These are phyloP conservation scores for Muntiacus reevesi DNA, from an alignment of 2,113 vertebrate genomes.

Conservation along the genomic window DNA sequence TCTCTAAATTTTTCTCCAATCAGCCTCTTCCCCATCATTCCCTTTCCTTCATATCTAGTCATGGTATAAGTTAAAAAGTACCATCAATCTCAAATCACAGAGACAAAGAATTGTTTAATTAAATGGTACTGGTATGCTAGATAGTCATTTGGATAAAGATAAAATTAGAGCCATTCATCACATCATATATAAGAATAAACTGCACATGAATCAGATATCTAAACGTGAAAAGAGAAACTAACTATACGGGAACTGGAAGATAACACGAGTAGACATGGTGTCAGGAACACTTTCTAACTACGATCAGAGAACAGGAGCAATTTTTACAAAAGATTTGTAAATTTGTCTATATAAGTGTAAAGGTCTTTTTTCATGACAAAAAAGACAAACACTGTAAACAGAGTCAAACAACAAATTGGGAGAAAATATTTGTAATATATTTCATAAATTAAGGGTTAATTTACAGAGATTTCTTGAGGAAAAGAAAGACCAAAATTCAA, in stretches of 20 bases:
- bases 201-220: background rate
- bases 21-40: background rate
- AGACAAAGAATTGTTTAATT: background rate
- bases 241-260: background rate
- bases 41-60: background rate
- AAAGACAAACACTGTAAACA: background rate
- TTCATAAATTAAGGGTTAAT: background rate
- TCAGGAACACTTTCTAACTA: background rate
- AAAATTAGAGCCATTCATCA: background rate
- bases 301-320: background rate
- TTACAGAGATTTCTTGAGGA: background rate
- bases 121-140: background rate
- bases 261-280: background rate
- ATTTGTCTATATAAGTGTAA: background rate
- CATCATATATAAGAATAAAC: background rate
- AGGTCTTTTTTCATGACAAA: background rate
- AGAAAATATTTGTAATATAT: background rate
- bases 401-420: background rate
- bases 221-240: slow-evolving; percentile 12
- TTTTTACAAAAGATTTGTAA: background rate
- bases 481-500: background rate
- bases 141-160: background rate
- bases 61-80: background rate
- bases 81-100: background rate
- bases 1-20: background rate